These are phyloP conservation scores for Saguinus imperator DNA, from an alignment of 2,113 vertebrate species.

Conservation along the genomic window DNA sequence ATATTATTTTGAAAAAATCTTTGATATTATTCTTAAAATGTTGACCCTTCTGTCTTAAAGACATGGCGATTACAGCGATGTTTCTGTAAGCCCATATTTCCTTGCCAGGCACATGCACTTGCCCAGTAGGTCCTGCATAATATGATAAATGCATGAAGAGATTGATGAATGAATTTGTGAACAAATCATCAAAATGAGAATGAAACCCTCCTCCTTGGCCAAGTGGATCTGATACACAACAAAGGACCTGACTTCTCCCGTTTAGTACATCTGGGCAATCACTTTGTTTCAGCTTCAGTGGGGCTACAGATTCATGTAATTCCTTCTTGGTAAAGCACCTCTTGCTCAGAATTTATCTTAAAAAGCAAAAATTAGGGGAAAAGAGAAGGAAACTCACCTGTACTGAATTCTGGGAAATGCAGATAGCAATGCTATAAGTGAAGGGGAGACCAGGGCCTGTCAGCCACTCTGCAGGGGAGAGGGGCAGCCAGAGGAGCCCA, in stretches of 20 bases:
- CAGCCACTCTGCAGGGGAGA: fast-evolving
- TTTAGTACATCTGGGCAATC: not conserved
- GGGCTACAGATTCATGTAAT: not conserved
- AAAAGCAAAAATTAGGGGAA: not conserved
- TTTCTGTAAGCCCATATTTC: not conserved
- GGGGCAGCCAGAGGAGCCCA: fast-evolving
- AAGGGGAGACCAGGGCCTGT: not conserved
- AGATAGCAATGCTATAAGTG: fast-evolving
- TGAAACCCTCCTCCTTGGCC: fast-evolving
- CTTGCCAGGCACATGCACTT: not conserved
- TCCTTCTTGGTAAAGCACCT: not conserved
- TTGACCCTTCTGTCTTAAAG: not conserved
- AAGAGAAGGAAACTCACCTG: not conserved
- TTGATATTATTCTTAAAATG: not conserved
- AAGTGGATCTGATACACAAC: not conserved
- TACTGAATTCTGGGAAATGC: not conserved
- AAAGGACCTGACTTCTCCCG: not conserved
- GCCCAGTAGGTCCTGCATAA: too few relatives aligned
- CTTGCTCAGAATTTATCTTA: not conserved
- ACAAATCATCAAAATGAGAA: fast-evolving
- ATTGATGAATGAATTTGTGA: too few relatives aligned
- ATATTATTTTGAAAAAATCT: not conserved
- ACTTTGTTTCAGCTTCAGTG: not conserved
- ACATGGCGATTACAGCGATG: too few relatives aligned
- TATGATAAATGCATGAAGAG: not conserved